Conservation (phyloP, 1,140 invertebrate genomes). For the Drosophila pectinifera region DNA sequence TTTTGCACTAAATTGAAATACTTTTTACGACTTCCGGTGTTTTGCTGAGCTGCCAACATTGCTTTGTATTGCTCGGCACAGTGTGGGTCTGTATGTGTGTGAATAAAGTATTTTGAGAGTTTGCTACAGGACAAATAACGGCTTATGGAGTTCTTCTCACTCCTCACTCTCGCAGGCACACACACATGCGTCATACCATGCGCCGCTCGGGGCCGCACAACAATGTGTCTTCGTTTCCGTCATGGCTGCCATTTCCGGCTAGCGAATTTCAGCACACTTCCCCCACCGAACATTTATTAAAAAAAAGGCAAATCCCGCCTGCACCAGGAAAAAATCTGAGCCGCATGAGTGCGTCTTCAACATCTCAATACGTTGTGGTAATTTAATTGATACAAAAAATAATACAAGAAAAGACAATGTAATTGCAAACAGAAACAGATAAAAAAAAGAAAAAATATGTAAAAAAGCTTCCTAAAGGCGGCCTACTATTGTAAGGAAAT, state of each 20-base stretch:
- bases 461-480: no score
- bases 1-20: conserved; percentile 73
- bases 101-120: conserved; percentile 52
- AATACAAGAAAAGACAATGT: no score
- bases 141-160: conserved; percentile 47
- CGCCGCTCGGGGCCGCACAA: conserved; percentile 49
- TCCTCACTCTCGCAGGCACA: conserved; percentile 15
- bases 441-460: no score
- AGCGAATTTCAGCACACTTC: conserved; percentile 65
- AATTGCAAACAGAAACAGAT: no score
- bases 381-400: no score
- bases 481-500: no score
- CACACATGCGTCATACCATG: conserved; percentile 20
- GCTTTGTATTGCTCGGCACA: conserved; percentile 34
- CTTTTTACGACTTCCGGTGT: conserved; percentile 71
- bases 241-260: conserved; percentile 76
- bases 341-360: neutral
- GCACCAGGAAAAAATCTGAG: conserved; percentile 1
- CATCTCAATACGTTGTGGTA: no score
- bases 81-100: conserved; percentile 15
- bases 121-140: conserved; percentile 71
- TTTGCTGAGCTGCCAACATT: conserved; percentile 62
- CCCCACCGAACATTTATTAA: conserved; percentile 55
- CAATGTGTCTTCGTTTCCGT: conserved; percentile 78
- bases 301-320: conserved; percentile 36